Base-by-base conservation (phyloP, 2,797 vertebrate species). In the Parambassis ranga region DNA sequence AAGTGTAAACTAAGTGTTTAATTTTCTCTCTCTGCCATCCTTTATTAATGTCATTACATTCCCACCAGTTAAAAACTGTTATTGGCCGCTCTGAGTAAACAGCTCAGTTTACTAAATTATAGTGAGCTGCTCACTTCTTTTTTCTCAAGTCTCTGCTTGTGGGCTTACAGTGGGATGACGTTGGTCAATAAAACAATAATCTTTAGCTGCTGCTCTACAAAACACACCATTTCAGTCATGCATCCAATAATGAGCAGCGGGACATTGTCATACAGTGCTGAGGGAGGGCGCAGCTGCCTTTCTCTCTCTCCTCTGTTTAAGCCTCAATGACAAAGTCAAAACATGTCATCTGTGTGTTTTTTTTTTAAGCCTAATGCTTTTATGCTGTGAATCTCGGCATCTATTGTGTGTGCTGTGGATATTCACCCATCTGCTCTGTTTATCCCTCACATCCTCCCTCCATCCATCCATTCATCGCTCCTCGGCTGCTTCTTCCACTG, bases 161-260 rank as follows among this genome's bases (percentile, higher is more conserved):
- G 70, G 56, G 64, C 51, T 65, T 65, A 59, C 48, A 39, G 43
- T 49, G 62, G 55, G 75, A 74, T 51, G 70, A 63, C 33, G 23
- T 44, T 16, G 57, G 77, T 87, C 83, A 82, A 87, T 85, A 84
- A 84, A 79, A 65, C 72, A 71, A 84, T 84, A 75, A 77, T 85
- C 77, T 42, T 70, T 63, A 32, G 56, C 67, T 49, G 55, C 36
- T 50, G 37, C 71, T 70, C 63, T 28, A 26, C 49, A 72, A 68
- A 82, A 81, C 71, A 61, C 51, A 52, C 22, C 68, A 41, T 77
- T 79, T 78, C 38, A 60, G 55, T 27, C 15, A 53, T 6, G 47
- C 60, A 47, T 62, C 23, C 43, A 61, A 50, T 70, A 77, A 77
- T 76, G 61, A 82, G 65, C 43, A 57, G 50, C 22, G 24, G 31